Conservation (phyloP, 1,140 invertebrate species). For the Heliconius himera region DNA sequence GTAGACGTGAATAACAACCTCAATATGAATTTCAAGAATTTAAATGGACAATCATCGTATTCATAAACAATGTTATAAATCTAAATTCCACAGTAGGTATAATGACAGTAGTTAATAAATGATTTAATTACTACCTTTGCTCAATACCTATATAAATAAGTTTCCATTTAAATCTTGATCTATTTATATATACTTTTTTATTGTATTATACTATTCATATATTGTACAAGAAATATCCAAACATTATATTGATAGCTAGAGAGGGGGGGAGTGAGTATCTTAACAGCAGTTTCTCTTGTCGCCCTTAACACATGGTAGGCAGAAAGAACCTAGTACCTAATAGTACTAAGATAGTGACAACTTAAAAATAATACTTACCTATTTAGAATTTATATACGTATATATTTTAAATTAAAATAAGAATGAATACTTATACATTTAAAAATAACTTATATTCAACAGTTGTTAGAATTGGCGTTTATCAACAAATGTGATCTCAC, state of each 20-base stretch:
- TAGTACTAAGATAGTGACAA: too few species aligned
- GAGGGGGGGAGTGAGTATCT: too few species aligned
- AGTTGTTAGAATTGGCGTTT: background rate
- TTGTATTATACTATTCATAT: background rate
- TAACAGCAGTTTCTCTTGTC: too few species aligned
- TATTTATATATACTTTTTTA: background rate
- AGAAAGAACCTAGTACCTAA: too few species aligned
- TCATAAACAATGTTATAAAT: background rate
- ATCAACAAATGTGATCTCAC: background rate
- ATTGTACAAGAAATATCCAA: too few species aligned
- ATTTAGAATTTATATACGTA: background rate
- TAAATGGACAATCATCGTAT: background rate
- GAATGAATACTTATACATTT: background rate
- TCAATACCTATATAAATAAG: background rate
- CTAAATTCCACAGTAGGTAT: background rate
- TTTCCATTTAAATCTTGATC: background rate
- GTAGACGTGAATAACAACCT: background rate
- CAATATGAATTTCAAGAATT: background rate
- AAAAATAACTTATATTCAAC: background rate
- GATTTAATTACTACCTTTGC: constrained; percentile 6
- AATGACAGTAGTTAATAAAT: constrained; percentile 1
- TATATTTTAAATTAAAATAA: background rate
- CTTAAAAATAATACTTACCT: too few species aligned
- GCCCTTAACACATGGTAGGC: too few species aligned
- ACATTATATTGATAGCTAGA: too few species aligned